Base-by-base conservation (phyloP, 2,797 vertebrate species). In the Loris lydekkerianus region DNA sequence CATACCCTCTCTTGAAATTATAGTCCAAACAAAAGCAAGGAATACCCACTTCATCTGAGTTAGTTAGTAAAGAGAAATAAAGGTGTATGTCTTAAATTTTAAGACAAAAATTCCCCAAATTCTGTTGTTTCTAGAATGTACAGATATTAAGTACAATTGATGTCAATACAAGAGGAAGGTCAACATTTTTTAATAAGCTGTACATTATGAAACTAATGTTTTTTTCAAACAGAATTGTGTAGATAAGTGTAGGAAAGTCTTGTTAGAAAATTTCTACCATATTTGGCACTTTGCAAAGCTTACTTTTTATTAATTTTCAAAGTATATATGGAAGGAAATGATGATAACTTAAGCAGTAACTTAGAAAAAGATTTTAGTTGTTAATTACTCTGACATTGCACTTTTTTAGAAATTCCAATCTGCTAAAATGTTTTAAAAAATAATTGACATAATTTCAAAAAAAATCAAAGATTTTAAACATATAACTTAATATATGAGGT, bases 361-460 rank as follows among this genome's bases (percentile, higher is more conserved):
- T 89, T 34, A 89, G 40, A 53, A 86, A 86, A 82, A 58, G 4
- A 21, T 46, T 69, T 67, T 34, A 93, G 73, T 75, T 46, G 0
- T 40, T 89, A 78, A 82, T 88, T 93, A 29, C 29, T 80, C 73
- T 46, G n/a, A 85, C 31, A 21, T 11, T 67, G 23, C 58, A 49
- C 40, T 76, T 67, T 81, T 83, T 7, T 10, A 89, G 80, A 58
- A 85, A 82, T 15, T 37, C 5, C 8, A 40, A 70, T 56, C 10
- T 73, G 31, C n/a, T 88, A 53, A 92, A 90, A 91, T 43, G 17
- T 46, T 60, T 87, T 81, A 46, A 46, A 46, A 46, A 91, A 94
- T 31, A 58, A 86, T 87, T 94, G 25, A 37, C 56, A 84, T 72
- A 17, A 77, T 84, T 91, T 20, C 49, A 5, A 87, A 78, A 76